Percentiles rank a stretch among this genome's conserved stretches.
Conservation (phyloP, 2,888 invertebrate genomes). For the Agrotis segetum region DNA sequence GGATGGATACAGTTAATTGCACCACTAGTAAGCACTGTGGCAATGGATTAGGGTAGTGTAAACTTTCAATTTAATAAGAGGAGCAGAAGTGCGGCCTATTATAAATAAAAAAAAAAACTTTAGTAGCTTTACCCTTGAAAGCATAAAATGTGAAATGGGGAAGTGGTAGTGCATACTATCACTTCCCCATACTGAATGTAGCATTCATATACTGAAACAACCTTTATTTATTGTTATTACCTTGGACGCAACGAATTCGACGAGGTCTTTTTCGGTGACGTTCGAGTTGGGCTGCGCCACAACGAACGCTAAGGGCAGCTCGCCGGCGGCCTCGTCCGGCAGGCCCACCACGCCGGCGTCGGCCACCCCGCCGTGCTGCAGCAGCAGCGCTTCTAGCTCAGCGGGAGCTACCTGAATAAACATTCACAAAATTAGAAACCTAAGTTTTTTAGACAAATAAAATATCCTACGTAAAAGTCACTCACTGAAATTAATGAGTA, state of each 20-base stretch:
- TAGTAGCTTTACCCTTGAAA: not conserved
- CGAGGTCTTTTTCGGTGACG: slow-evolving; percentile 90
- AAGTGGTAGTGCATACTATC: not conserved
- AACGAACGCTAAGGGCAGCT: slow-evolving; percentile 94
- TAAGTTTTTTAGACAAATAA: not conserved
- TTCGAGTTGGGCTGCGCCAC: slow-evolving; percentile 90
- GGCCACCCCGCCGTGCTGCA: slow-evolving; percentile 93
- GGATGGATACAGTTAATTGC: too few relatives aligned
- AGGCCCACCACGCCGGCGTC: slow-evolving; percentile 96
- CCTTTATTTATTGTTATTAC: slow-evolving; percentile 59
- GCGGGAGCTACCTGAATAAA: slow-evolving; percentile 94
- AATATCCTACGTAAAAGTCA: not conserved
- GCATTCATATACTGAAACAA: not conserved
- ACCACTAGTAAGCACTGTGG: too few relatives aligned
- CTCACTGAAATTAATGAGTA: too few relatives aligned
- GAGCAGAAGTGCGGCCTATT: too few relatives aligned
- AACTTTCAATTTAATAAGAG: too few relatives aligned
- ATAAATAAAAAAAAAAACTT: not conserved
- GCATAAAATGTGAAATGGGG: not conserved
- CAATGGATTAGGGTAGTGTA: too few relatives aligned
- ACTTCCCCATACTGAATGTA: too few relatives aligned
- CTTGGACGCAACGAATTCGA: slow-evolving; percentile 88
- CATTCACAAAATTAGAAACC: not conserved
- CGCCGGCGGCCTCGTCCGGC: slow-evolving; percentile 94
- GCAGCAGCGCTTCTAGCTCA: slow-evolving; percentile 95